Evolutionary conservation across 1,140 invertebrate species (phyloP).

Genomic region (Megalopta genalis): DNA sequence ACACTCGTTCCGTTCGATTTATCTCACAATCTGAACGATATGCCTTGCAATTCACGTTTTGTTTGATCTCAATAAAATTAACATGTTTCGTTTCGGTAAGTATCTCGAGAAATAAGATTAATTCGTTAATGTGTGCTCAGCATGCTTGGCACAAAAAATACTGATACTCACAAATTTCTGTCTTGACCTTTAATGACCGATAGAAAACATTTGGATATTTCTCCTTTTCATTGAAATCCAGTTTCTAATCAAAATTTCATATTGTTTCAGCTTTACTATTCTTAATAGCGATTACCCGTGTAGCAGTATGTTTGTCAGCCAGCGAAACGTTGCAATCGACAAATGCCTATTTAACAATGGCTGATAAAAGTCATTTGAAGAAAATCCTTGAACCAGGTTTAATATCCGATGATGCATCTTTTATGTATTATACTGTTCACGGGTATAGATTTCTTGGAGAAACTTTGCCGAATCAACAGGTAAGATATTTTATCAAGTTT

Average conservation of each 20-base stretch:
- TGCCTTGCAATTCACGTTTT: background rate
- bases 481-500: background rate
- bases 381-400: conserved; percentile 81
- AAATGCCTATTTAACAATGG: conserved; percentile 81
- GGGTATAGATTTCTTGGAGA: conserved; percentile 81
- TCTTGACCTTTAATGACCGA: no score
- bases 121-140: background rate
- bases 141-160: background rate
- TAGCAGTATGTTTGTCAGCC: conserved; percentile 22
- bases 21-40: background rate
- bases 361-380: conserved; percentile 81
- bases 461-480: conserved; percentile 72
- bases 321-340: conserved; percentile 68
- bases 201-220: background rate
- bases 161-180: background rate
- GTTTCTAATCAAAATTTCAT: background rate
- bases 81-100: background rate
- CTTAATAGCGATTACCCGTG: conserved; percentile 39
- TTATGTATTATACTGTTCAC: conserved; percentile 81
- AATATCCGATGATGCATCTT: conserved; percentile 79
- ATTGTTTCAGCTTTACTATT: conserved; percentile 59
- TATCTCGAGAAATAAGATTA: background rate
- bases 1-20: background rate
- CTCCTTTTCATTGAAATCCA: no score
- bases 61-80: background rate